Evolutionary conservation across 2,888 invertebrate species (phyloP).

Genomic region (Scaptomyza caliginosa): DNA sequence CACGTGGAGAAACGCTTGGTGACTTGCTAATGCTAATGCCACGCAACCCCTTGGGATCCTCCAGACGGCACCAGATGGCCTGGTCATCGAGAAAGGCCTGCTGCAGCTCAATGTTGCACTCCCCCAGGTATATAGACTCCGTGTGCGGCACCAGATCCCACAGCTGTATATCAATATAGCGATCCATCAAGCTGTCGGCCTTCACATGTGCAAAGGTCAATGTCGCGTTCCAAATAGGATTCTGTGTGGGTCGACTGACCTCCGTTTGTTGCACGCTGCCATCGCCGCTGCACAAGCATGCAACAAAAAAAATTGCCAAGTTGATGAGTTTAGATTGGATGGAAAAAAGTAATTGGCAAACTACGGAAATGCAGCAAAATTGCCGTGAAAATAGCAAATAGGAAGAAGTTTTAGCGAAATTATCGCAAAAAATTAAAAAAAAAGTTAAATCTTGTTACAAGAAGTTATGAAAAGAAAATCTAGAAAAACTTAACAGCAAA

Average conservation of each 20-base stretch:
- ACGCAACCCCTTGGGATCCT: slow-evolving; percentile 90
- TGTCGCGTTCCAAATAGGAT: slow-evolving; percentile 97
- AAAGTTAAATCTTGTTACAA: not conserved
- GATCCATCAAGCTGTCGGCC: slow-evolving; percentile 91
- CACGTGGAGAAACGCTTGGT: slow-evolving; percentile 91
- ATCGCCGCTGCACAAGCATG: slow-evolving; percentile 86
- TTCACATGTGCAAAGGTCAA: slow-evolving; percentile 92
- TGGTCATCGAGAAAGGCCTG: slow-evolving; percentile 94
- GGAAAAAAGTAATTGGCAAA: not conserved
- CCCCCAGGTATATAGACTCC: slow-evolving; percentile 92
- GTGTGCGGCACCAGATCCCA: slow-evolving; percentile 94
- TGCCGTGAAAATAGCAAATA: not conserved
- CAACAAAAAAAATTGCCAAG: not conserved
- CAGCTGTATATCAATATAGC: slow-evolving; percentile 92
- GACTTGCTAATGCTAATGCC: slow-evolving; percentile 86
- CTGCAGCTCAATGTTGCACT: slow-evolving; percentile 87
- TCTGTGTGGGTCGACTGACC: slow-evolving; percentile 93
- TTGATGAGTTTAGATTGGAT: not conserved
- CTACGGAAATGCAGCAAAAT: not conserved
- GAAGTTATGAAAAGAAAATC: not conserved
- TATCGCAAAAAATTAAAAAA: not conserved
- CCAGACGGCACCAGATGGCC: slow-evolving; percentile 95
- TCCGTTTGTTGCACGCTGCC: slow-evolving; percentile 92
- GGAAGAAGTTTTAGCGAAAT: not conserved
- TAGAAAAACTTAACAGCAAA: not conserved